A percentile compares a stretch with the other conserved stretches of the same genome.
These are phyloP conservation scores for Athene noctua DNA, from an alignment of 2,113 vertebrate genomes.

Conservation along the genomic window DNA sequence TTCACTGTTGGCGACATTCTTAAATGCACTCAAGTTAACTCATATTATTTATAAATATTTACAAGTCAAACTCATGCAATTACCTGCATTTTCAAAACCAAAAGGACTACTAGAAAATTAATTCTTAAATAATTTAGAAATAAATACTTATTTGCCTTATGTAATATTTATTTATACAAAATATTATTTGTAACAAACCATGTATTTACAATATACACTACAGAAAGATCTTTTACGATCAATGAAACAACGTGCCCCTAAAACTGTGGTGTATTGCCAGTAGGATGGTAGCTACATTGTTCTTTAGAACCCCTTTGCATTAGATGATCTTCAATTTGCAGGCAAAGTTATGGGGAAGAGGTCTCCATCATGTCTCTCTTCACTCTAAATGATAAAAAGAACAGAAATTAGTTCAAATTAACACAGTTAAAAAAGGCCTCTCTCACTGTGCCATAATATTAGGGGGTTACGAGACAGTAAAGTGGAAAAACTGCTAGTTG, in stretches of 20 bases:
- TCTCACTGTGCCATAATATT: background rate
- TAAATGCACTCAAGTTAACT: background rate
- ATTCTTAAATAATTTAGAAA: background rate
- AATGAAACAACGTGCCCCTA: background rate
- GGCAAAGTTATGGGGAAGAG: background rate
- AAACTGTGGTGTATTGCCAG: background rate
- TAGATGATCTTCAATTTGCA: background rate
- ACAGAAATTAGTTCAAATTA: background rate
- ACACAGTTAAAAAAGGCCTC: background rate
- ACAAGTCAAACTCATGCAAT: background rate
- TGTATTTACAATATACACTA: background rate
- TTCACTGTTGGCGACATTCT: background rate
- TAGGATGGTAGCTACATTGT: background rate
- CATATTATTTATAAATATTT: background rate
- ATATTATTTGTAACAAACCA: background rate
- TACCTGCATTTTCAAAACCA: background rate
- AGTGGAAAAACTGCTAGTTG: background rate
- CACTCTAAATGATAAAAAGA: background rate
- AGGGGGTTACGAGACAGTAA: background rate
- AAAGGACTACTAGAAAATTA: background rate
- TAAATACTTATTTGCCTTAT: background rate
- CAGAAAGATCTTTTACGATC: background rate
- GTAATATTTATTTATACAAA: conserved; percentile 37
- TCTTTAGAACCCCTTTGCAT: background rate
- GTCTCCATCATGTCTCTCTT: background rate